Evolutionary conservation across 2,888 invertebrate genomes (phyloP).

Genomic region (Cerceris ruficornis): DNA sequence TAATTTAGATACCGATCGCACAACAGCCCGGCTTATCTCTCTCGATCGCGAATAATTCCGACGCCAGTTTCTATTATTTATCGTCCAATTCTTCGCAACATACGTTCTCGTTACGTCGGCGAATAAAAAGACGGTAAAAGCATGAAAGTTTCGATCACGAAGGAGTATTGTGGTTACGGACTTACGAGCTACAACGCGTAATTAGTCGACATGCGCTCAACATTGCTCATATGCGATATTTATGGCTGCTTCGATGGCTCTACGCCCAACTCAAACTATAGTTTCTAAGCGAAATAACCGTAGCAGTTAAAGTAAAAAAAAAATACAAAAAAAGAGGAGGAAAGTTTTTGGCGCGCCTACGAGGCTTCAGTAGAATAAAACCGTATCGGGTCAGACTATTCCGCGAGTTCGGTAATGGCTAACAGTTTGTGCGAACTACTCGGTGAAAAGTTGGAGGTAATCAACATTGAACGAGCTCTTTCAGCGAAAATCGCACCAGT

Average conservation of each 20-base stretch:
- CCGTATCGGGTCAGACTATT: conserved; percentile 1
- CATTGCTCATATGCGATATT: too few species aligned
- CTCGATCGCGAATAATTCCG: neutral
- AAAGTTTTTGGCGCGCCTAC: neutral
- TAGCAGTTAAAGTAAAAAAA: neutral
- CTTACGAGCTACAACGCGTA: too few species aligned
- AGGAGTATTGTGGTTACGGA: too few species aligned
- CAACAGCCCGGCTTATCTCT: conserved; percentile 4
- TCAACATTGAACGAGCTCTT: neutral
- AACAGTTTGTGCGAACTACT: conserved; percentile 10
- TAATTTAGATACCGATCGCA: conserved; percentile 37
- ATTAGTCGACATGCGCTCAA: too few species aligned
- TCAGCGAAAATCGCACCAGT: neutral
- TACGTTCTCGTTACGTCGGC: too few species aligned
- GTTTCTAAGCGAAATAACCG: neutral
- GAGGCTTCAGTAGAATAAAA: neutral
- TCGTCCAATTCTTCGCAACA: neutral
- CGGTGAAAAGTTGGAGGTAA: neutral
- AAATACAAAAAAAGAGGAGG: neutral
- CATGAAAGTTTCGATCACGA: too few species aligned
- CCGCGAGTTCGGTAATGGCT: conserved; percentile 1
- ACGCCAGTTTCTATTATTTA: neutral
- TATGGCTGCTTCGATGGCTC: too few species aligned
- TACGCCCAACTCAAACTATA: too few species aligned
- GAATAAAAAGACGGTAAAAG: too few species aligned